Conservation (phyloP, 2,888 invertebrate species). For the Tipula vernalis region DNA sequence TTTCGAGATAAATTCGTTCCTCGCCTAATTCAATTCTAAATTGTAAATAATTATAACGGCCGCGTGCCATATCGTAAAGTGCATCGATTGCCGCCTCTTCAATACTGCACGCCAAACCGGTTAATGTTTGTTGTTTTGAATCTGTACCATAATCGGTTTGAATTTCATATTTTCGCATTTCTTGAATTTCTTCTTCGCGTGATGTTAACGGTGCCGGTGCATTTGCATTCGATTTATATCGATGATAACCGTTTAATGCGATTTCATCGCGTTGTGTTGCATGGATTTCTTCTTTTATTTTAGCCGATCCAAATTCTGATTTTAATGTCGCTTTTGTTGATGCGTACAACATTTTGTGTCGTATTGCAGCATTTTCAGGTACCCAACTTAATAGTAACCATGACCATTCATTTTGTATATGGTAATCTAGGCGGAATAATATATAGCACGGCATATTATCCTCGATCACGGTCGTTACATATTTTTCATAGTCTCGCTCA, state of each 20-base stretch:
- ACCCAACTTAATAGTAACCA: slow-evolving; percentile 93
- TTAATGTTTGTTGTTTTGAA: slow-evolving; percentile 76
- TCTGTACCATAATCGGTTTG: slow-evolving; percentile 67
- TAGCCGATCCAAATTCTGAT: slow-evolving; percentile 87
- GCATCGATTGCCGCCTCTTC: slow-evolving; percentile 66
- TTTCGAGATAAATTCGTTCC: slow-evolving; percentile 76
- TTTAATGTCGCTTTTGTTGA: slow-evolving; percentile 96
- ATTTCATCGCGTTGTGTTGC: slow-evolving; percentile 76
- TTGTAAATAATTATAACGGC: slow-evolving; percentile 79
- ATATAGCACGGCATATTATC: slow-evolving; percentile 84
- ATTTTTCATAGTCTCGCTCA: slow-evolving; percentile 76
- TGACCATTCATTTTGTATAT: slow-evolving; percentile 68
- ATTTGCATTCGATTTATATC: slow-evolving; percentile 59
- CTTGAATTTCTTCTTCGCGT: slow-evolving; percentile 73
- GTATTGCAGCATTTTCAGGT: slow-evolving; percentile 79
- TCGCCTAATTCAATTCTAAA: slow-evolving; percentile 72
- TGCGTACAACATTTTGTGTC: slow-evolving; percentile 96
- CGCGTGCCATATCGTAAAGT: slow-evolving; percentile 57
- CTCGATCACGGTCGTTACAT: slow-evolving; percentile 55
- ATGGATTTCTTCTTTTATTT: slow-evolving; percentile 90
- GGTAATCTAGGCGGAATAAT: slow-evolving; percentile 69
- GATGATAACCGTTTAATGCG: slow-evolving; percentile 65
- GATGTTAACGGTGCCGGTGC: slow-evolving; percentile 84
- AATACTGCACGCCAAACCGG: slow-evolving; percentile 84
- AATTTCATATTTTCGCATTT: slow-evolving; percentile 58